Evolutionary conservation across 2,113 vertebrate genomes (phyloP), one percentile per base, ranked within the genome.

Genomic region (Pteruthius melanotis): DNA sequence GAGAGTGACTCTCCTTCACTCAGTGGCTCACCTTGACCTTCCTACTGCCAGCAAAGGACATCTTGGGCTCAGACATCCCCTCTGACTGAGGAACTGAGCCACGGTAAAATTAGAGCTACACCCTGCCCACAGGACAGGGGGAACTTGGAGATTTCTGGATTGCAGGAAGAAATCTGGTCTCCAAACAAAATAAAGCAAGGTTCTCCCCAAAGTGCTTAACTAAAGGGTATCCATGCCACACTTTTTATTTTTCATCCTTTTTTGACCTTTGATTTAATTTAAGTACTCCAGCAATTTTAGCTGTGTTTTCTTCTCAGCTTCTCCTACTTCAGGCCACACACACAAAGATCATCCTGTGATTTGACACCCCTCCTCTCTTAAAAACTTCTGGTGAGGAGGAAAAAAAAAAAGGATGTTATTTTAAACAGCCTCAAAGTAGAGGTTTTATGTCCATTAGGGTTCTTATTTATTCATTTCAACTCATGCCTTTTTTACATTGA

Each of bases 181-280:
- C 86, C 92, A 96, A 93, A 80, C 35, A 91, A 97, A 95, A 96
- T 47, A 96, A 66, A 92, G 60, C 47, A 71, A 70, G 56, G 76
- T 93, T 96, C 95, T 81, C 83, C 88, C 92, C 65, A 54, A 96
- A 94, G 92, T 90, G 60, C 86, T 92, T 95, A 96, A 95, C 88
- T 94, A 91, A 92, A 95, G 86, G 65, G 64, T 96, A 94, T 86
- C 76, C 49, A 78, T 45, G 53, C 90, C 94, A 84, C 74, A 76
- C 44, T 95, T 88, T 69, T 66, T 87, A 69, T 89, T 96, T 96
- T 96, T 97, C 92, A 96, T 83, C 87, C 49, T 85, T 94, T 85
- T 65, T 50, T 79, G 87, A 95, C 88, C 90, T 96, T 93, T 96
- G 89, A 93, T 95, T 95, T 90, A 89, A 91, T 35, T 31, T 86